These are phyloP conservation scores for Esox lucius DNA, from an alignment of 2,797 vertebrate genomes.

Conservation along the genomic window DNA sequence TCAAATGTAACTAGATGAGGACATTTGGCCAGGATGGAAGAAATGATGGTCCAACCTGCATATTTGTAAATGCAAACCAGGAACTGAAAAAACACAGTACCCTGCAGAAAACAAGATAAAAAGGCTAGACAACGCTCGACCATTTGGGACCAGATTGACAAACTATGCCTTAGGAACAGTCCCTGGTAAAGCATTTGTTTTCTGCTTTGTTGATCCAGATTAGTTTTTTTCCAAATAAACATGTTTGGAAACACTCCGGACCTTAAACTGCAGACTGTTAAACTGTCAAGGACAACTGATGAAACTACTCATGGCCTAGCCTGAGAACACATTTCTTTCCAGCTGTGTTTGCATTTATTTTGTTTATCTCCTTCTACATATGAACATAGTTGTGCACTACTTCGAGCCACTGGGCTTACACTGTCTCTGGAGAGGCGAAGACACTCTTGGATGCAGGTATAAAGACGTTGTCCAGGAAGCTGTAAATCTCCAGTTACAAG, in stretches of 20 bases:
- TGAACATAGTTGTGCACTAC: background rate
- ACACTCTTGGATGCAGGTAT: background rate
- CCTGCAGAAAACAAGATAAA: too few species aligned
- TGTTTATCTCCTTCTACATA: background rate
- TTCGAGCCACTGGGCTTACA: too few species aligned
- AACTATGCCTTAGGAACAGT: background rate
- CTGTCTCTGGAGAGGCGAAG: too few species aligned
- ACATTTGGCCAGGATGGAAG: too few species aligned
- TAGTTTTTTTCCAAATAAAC: background rate
- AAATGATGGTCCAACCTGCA: too few species aligned
- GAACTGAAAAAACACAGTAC: too few species aligned
- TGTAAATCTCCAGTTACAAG: slow-evolving; percentile 43
- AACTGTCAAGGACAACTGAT: too few species aligned
- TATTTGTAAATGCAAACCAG: too few species aligned
- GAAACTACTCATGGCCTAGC: background rate
- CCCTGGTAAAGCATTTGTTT: background rate
- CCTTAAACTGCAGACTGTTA: too few species aligned
- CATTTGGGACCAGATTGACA: too few species aligned
- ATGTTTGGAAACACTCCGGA: background rate
- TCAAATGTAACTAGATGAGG: too few species aligned
- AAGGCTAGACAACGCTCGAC: too few species aligned
- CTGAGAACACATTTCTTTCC: background rate
- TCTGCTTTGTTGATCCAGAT: background rate
- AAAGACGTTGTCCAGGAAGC: slow-evolving; percentile 22
- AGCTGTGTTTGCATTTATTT: background rate